Conservation (phyloP, 2,888 invertebrate species). For the Xanthia togata region DNA sequence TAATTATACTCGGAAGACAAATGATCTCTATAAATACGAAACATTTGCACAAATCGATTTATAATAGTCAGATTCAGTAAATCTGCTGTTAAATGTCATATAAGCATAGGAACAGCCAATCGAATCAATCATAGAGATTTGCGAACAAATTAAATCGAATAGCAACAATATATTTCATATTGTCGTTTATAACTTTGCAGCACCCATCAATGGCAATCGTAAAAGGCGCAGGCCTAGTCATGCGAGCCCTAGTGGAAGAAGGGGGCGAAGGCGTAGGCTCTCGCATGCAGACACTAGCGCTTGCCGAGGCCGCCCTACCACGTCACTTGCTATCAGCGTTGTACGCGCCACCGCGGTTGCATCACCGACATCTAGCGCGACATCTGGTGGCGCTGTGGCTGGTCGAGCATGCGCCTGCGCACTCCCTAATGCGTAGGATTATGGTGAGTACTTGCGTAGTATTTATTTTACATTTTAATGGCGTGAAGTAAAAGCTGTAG, state of each 20-base stretch:
- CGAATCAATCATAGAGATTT: not conserved
- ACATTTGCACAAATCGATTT: not conserved
- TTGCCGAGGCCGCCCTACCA: constrained; percentile 98
- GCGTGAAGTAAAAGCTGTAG: not conserved
- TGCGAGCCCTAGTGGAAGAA: constrained; percentile 99
- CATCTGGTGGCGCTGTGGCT: constrained; percentile 99
- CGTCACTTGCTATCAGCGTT: constrained; percentile 97
- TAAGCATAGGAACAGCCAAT: not conserved
- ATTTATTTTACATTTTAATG: not conserved
- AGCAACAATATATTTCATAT: not conserved
- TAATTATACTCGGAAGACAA: not conserved
- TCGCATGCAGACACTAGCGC: constrained; percentile 98
- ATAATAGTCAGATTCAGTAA: not conserved
- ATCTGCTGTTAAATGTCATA: not conserved
- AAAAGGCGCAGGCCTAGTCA: constrained; percentile 99
- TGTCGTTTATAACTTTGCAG: constrained; percentile 80
- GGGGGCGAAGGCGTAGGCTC: constrained; percentile 97
- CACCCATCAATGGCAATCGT: constrained; percentile 99
- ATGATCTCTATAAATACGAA: not conserved
- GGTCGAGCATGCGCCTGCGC: constrained; percentile 97
- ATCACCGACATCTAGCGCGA: constrained; percentile 96
- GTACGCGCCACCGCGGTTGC: constrained; percentile 96
- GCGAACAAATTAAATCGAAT: not conserved
- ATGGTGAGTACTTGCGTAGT: constrained; percentile 91
- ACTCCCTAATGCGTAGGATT: constrained; percentile 96